These are phyloP conservation scores for Chalcosyrphus nemorum DNA, from an alignment of 2,888 invertebrate genomes.

Conservation along the genomic window DNA sequence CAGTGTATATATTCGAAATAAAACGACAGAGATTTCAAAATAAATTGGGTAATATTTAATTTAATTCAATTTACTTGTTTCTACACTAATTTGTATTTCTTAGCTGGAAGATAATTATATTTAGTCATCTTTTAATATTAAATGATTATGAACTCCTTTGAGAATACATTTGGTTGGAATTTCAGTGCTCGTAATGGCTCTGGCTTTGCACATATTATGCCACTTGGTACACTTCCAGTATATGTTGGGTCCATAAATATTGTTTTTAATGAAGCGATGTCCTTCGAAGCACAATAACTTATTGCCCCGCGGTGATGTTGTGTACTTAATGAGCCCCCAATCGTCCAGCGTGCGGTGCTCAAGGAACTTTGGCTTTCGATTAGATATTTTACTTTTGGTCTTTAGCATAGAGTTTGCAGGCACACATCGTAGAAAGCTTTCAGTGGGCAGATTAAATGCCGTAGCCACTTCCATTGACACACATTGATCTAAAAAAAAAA, in stretches of 20 bases:
- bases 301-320: constrained; percentile 79
- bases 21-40: constrained; percentile 23
- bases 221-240: constrained; percentile 82
- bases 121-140: constrained; percentile 75
- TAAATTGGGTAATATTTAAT: not conserved
- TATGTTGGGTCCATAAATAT: constrained; percentile 80
- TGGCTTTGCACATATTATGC: constrained; percentile 81
- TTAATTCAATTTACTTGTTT: not conserved
- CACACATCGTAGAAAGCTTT: constrained; percentile 55
- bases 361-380: constrained; percentile 76
- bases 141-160: constrained; percentile 81
- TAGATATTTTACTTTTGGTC: constrained; percentile 74
- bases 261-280: constrained; percentile 81
- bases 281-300: constrained; percentile 79
- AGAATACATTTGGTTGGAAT: constrained; percentile 77
- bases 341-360: constrained; percentile 77
- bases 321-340: constrained; percentile 78
- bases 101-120: not conserved
- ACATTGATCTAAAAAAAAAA: constrained; percentile 40
- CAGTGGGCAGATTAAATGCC: constrained; percentile 43
- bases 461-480: constrained; percentile 35
- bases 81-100: not conserved
- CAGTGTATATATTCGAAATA: constrained; percentile 1
- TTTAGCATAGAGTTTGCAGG: constrained; percentile 26
- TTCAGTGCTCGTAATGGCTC: constrained; percentile 79